A percentile compares a stretch with the other conserved stretches of the same genome.
These are phyloP conservation scores for Anthopleura xanthogrammica DNA, from an alignment of 92 coral and sea anemone genomes.

Conservation along the genomic window DNA sequence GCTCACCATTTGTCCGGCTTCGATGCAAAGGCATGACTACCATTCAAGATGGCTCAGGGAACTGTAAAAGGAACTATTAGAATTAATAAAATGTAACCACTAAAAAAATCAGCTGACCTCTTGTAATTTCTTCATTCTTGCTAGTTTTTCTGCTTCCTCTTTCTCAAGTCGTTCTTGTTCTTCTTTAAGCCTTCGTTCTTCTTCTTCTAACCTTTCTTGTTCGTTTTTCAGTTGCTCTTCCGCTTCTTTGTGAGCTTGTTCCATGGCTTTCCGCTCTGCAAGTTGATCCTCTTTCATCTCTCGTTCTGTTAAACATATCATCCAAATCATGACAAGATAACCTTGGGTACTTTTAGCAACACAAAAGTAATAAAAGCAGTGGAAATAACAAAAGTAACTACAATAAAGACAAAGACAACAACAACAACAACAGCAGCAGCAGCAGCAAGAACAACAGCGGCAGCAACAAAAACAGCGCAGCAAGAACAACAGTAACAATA, in stretches of 20 bases:
- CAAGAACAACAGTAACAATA: too few relatives aligned
- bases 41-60: too few relatives aligned
- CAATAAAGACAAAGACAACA: too few relatives aligned
- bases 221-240: constrained; percentile 74
- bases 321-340: neutral
- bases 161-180: constrained; percentile 80
- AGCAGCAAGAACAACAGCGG: too few relatives aligned
- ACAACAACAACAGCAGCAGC: too few relatives aligned
- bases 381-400: too few relatives aligned
- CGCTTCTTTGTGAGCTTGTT: constrained; percentile 89
- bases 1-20: too few relatives aligned
- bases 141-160: constrained; percentile 83
- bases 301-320: constrained; percentile 28
- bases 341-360: neutral
- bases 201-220: constrained; percentile 70
- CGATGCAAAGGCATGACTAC: too few relatives aligned
- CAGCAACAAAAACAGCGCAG: too few relatives aligned
- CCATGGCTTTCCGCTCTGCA: constrained; percentile 81
- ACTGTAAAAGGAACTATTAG: too few relatives aligned
- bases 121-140: constrained; percentile 70
- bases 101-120: constrained; percentile 37
- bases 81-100: neutral
- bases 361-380: neutral
- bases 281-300: constrained; percentile 76
- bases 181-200: constrained; percentile 60